Conservation (phyloP, 2,888 invertebrate species). For the Formica aserva region DNA sequence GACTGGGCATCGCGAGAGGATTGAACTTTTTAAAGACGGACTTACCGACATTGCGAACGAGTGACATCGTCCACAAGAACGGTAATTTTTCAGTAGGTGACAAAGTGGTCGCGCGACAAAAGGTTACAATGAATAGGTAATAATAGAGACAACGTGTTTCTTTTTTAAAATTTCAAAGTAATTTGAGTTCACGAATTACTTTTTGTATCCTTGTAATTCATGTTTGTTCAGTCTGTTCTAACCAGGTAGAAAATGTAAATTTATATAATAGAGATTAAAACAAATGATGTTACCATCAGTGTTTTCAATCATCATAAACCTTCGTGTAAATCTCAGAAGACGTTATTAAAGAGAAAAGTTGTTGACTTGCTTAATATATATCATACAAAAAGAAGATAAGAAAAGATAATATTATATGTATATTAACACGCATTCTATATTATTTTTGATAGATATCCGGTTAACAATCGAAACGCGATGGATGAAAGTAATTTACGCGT, state of each 20-base stretch:
- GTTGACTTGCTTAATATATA: neutral
- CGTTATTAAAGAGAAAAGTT: neutral
- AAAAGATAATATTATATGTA: neutral
- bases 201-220: neutral
- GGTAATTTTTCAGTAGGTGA: conserved; percentile 22
- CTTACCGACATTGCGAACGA: conserved; percentile 80
- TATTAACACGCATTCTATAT: neutral
- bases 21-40: conserved; percentile 68
- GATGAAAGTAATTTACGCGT: conserved; percentile 40
- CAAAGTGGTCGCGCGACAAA: neutral
- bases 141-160: neutral
- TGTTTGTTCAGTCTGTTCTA: neutral
- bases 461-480: conserved; percentile 9
- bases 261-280: neutral
- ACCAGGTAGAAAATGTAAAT: neutral
- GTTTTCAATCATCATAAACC: neutral
- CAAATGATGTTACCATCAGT: neutral
- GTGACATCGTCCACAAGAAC: conserved; percentile 54
- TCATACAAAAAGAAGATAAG: neutral
- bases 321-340: neutral
- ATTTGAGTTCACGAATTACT: neutral
- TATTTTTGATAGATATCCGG: neutral
- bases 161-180: neutral
- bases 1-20: conserved; percentile 79
- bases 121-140: neutral